Percentiles rank a stretch among this genome's conserved stretches.
These are phyloP conservation scores for Holacanthella duospinosa DNA, from an alignment of 2,888 invertebrate species.

Conservation along the genomic window DNA sequence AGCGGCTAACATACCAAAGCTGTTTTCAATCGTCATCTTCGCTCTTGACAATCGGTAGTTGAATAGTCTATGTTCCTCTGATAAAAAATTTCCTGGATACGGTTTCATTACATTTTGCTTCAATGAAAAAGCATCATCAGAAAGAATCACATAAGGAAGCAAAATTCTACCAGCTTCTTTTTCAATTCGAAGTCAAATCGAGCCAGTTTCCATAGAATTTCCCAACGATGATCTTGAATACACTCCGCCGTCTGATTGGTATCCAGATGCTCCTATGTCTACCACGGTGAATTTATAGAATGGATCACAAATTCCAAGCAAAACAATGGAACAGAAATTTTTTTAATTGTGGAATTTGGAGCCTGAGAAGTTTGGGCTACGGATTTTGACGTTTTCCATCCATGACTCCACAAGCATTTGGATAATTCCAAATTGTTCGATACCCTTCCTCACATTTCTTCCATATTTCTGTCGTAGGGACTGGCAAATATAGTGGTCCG, in stretches of 20 bases:
- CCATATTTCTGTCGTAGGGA: too few species aligned
- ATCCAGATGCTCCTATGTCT: slow-evolving; percentile 22
- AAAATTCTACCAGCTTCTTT: too few species aligned
- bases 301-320: slow-evolving; percentile 16
- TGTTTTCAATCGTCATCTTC: slow-evolving; percentile 17
- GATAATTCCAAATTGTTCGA: slow-evolving; percentile 21
- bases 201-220: too few species aligned
- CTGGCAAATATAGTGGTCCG: too few species aligned
- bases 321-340: slow-evolving; percentile 16
- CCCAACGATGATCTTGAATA: neutral
- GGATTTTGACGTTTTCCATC: too few species aligned
- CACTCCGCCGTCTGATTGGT: slow-evolving; percentile 19
- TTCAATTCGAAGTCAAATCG: too few species aligned
- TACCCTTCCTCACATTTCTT: slow-evolving; percentile 7
- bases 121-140: slow-evolving; percentile 17
- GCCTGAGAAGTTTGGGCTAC: too few species aligned
- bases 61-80: slow-evolving; percentile 9
- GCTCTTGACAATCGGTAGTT: slow-evolving; percentile 22
- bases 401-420: slow-evolving; percentile 21
- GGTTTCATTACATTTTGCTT: slow-evolving; percentile 12
- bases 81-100: slow-evolving; percentile 7
- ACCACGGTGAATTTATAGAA: slow-evolving; percentile 18
- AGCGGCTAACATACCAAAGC: slow-evolving; percentile 27
- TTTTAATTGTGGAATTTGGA: too few species aligned
- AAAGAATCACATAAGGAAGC: slow-evolving; percentile 5